Evolutionary conservation across 1,140 invertebrate species (phyloP).

Genomic region (Gryllus bimaculatus): DNA sequence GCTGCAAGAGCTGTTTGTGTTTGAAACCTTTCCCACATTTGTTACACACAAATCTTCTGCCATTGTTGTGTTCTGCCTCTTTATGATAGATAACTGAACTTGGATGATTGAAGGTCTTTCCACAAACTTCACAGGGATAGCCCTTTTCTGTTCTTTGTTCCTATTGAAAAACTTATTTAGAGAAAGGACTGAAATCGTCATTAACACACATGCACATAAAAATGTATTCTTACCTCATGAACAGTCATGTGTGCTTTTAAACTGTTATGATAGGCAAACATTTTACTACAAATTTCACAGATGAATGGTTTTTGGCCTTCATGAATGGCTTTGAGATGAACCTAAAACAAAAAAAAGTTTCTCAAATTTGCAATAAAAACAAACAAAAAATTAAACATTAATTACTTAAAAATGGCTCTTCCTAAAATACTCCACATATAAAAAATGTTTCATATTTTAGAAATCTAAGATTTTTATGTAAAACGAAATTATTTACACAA

Average conservation of each 20-base stretch:
- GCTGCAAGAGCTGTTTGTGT: constrained; percentile 54
- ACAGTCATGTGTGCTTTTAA: constrained; percentile 44
- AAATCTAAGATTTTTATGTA: no score
- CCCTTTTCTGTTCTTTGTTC: constrained; percentile 16
- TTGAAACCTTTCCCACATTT: constrained; percentile 61
- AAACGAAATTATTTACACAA: no score
- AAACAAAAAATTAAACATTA: no score
- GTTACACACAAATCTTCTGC: constrained; percentile 53
- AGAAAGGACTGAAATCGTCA: background rate
- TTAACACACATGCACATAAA: background rate
- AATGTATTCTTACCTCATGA: constrained; percentile 34
- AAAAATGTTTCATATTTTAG: no score
- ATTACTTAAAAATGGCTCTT: no score
- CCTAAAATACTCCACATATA: no score
- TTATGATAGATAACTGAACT: constrained; percentile 62
- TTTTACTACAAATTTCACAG: constrained; percentile 45
- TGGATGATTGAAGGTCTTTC: constrained; percentile 53
- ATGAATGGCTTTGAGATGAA: constrained; percentile 47
- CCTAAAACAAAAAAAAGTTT: constrained; percentile 18
- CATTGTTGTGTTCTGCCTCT: constrained; percentile 55
- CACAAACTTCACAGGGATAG: constrained; percentile 55
- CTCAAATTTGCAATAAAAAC: background rate
- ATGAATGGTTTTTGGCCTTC: constrained; percentile 40
- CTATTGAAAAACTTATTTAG: background rate
- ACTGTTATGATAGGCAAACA: constrained; percentile 45